phyloP scores from a whole-genome alignment of 2,797 vertebrate genomes.

The Salmo trutta region DNA sequence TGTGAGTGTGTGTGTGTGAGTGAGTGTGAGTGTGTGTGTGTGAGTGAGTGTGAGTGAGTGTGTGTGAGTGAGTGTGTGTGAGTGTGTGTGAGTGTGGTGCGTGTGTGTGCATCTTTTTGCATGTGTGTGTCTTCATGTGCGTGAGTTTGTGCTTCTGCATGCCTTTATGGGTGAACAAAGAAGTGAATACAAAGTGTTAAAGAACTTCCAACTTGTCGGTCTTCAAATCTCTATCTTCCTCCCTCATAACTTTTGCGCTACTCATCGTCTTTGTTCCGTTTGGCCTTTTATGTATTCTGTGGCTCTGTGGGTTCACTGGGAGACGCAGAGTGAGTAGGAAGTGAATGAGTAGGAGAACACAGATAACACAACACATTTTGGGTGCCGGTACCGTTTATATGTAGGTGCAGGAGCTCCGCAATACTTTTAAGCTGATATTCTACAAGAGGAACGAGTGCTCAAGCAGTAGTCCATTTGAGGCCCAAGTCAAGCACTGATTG shows the following conservation, averaged over 20 bases:
- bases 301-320: background rate
- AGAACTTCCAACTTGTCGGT: background rate
- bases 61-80: too few relatives aligned
- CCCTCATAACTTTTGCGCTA: constrained; percentile 6
- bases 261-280: background rate
- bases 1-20: too few relatives aligned
- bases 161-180: background rate
- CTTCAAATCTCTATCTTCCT: background rate
- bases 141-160: constrained; percentile 1
- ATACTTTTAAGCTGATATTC: too few relatives aligned
- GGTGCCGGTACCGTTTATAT: background rate
- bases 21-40: too few relatives aligned
- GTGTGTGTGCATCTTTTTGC: constrained; percentile 24
- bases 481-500: background rate
- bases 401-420: too few relatives aligned
- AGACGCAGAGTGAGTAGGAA: constrained; percentile 21
- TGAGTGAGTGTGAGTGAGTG: too few relatives aligned
- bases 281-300: background rate
- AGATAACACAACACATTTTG: background rate
- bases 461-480: background rate
- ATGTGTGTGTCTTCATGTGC: background rate
- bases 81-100: too few relatives aligned
- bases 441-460: background rate
- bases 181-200: background rate
- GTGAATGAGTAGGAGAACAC: constrained; percentile 5